A percentile compares a stretch with the other conserved stretches of the same genome.
Conservation (phyloP, 2,888 invertebrate genomes). For the Amphipyra tragopoginis region DNA sequence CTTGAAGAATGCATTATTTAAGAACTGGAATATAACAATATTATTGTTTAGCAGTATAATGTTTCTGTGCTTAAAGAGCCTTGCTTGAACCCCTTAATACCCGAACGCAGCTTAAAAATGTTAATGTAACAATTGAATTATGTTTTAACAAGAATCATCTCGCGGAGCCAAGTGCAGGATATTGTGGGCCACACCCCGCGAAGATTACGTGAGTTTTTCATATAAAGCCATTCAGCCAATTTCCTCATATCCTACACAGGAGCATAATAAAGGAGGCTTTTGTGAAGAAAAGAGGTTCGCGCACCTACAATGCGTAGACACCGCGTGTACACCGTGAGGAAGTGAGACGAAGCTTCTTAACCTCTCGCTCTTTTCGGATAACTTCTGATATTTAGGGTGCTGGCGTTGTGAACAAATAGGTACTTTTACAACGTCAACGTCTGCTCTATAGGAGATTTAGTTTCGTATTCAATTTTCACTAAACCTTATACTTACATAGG, state of each 20-base stretch:
- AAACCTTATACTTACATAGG: slow-evolving; percentile 63
- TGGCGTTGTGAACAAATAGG: slow-evolving; percentile 78
- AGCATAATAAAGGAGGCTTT: slow-evolving; percentile 88
- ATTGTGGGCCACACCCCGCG: slow-evolving; percentile 82
- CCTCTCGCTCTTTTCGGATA: slow-evolving; percentile 75
- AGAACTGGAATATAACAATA: neutral
- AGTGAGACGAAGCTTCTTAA: slow-evolving; percentile 78
- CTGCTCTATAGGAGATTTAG: slow-evolving; percentile 67
- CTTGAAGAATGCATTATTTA: neutral
- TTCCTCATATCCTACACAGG: slow-evolving; percentile 88
- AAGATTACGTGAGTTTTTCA: slow-evolving; percentile 88
- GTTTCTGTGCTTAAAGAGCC: neutral
- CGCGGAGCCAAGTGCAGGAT: slow-evolving; percentile 80
- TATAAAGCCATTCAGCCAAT: slow-evolving; percentile 89
- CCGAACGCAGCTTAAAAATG: slow-evolving; percentile 4
- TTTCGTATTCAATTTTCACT: slow-evolving; percentile 72
- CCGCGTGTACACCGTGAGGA: slow-evolving; percentile 72
- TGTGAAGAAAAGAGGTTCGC: slow-evolving; percentile 86
- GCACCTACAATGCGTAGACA: slow-evolving; percentile 84
- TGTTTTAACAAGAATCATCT: slow-evolving; percentile 70
- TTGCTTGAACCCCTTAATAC: neutral
- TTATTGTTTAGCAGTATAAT: slow-evolving; percentile 1
- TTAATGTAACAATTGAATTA: slow-evolving; percentile 74
- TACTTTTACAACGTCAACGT: slow-evolving; percentile 71
- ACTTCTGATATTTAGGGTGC: slow-evolving; percentile 77